These are phyloP conservation scores for Tetramorium alpestre DNA, from an alignment of 1,140 invertebrate genomes.

Conservation along the genomic window DNA sequence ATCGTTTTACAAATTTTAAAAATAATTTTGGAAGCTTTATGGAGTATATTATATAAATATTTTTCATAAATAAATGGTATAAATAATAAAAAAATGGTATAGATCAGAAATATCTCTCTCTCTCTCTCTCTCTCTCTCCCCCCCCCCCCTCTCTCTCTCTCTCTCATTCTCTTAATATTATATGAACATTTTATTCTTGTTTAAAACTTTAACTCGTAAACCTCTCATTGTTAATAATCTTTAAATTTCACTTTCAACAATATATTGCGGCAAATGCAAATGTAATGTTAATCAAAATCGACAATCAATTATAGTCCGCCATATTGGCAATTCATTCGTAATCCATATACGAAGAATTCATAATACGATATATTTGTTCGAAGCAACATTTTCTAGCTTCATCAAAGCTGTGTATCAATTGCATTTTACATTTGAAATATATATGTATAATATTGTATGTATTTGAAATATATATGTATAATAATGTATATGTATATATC, in stretches of 20 bases:
- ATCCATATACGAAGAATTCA: neutral
- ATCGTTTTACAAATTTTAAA: neutral
- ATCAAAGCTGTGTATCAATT: neutral
- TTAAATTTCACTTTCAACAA: neutral
- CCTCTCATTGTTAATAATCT: neutral
- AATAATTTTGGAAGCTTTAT: neutral
- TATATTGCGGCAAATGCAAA: neutral
- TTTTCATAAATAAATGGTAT: neutral
- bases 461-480: neutral
- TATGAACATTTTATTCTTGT: neutral
- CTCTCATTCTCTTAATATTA: neutral
- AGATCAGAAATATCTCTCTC: neutral
- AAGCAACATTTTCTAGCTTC: neutral
- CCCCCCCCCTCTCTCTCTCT: too few relatives aligned
- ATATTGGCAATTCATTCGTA: constrained; percentile 1
- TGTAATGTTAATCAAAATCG: neutral
- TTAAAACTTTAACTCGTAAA: neutral
- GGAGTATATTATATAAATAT: neutral
- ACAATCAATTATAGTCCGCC: neutral
- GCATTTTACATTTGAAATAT: constrained; percentile 31
- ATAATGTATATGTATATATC: neutral
- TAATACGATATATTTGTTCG: neutral
- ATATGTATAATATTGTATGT: neutral
- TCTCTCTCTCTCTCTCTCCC: too few relatives aligned
- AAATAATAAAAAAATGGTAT: neutral